Evolutionary conservation across 2,888 invertebrate genomes (phyloP).

Genomic region (Parnassius glacialis): DNA sequence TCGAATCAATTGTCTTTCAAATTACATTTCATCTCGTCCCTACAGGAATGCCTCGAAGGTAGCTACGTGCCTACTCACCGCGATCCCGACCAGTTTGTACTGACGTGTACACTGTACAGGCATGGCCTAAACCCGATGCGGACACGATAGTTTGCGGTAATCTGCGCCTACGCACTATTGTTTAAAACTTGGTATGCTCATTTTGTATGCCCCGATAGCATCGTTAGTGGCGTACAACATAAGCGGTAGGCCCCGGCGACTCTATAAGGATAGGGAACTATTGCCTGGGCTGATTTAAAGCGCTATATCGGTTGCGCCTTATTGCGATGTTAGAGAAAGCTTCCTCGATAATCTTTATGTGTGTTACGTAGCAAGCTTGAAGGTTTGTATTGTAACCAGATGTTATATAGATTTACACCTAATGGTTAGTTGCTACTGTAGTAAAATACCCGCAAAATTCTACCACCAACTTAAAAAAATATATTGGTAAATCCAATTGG

Average conservation of each 20-base stretch:
- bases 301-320: conserved; percentile 8
- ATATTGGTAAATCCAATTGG: too few relatives aligned
- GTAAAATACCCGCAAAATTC: too few relatives aligned
- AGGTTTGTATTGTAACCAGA: too few relatives aligned
- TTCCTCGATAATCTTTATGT: conserved; percentile 8
- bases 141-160: conserved; percentile 42
- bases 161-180: conserved; percentile 71
- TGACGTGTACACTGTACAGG: conserved; percentile 15
- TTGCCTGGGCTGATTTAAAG: conserved; percentile 21
- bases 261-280: conserved; percentile 37
- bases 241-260: conserved; percentile 33
- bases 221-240: conserved; percentile 33
- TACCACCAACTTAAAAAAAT: too few relatives aligned
- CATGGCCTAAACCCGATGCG: conserved; percentile 15
- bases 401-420: too few relatives aligned
- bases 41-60: neutral
- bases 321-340: conserved; percentile 11
- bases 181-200: conserved; percentile 49
- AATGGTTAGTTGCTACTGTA: too few relatives aligned
- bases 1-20: neutral
- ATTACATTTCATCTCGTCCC: neutral
- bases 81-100: conserved; percentile 5
- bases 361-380: neutral
- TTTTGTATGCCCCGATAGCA: conserved; percentile 45
- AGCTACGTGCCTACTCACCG: conserved; percentile 2